A percentile compares a stretch with the other conserved stretches of the same genome.
These are phyloP conservation scores for Furnarius figulus DNA, from an alignment of 2,113 vertebrate species.

Conservation along the genomic window DNA sequence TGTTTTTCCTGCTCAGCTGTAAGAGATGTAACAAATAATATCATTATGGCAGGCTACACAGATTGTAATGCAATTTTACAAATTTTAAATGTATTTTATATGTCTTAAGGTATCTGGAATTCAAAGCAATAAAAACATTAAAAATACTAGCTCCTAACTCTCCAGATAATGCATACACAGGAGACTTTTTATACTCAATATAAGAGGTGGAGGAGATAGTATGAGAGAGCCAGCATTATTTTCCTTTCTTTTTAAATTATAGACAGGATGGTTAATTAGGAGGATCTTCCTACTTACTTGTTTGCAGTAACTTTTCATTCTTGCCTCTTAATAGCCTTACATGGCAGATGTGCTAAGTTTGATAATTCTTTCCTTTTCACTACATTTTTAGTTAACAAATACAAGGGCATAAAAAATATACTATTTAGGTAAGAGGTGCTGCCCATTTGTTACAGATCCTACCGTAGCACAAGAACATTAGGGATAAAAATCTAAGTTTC, in stretches of 20 bases:
- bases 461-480: background rate
- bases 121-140: background rate
- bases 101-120: background rate
- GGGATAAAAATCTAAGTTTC: background rate
- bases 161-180: background rate
- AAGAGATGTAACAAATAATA: background rate
- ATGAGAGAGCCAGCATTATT: background rate
- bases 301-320: background rate
- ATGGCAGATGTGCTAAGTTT: background rate
- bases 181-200: background rate
- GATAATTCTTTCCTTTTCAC: background rate
- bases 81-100: background rate
- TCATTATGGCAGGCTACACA: background rate
- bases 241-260: background rate
- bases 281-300: background rate
- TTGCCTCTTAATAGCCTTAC: background rate
- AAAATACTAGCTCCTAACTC: background rate
- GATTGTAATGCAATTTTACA: background rate
- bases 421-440: background rate
- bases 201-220: background rate
- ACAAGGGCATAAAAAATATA: background rate
- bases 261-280: background rate
- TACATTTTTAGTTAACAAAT: background rate
- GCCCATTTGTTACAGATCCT: background rate
- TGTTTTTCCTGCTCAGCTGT: conserved; percentile 61